Base-by-base conservation (phyloP, 1,140 invertebrate species). In the Ceratina calcarata region DNA sequence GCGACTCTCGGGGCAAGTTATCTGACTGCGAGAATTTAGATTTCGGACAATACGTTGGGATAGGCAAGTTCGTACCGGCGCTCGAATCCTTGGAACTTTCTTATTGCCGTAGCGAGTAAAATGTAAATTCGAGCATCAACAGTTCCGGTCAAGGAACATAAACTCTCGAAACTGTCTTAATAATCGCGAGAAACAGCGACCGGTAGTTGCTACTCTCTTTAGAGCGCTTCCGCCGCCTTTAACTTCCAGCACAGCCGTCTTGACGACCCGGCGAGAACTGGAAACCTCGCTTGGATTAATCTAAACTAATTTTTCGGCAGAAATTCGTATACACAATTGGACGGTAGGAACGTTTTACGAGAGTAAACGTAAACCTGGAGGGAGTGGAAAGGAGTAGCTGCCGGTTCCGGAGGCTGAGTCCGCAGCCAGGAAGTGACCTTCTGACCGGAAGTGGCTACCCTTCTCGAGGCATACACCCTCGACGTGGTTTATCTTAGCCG, bases 381-480 rank as follows among this genome's bases (percentile, higher is more conserved):
- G 27, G 67, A 27, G 45, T 70, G 27, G 57, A 57, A 70, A 70
- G 22, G 51, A 61, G 32, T 73, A 55, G 49, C 51, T 73, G 72
- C 77, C 77, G 77, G 77, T 72, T 66, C 32, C 16, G 12, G 51
- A 58, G 68, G 69, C 49, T 65, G 71, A 73, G 32, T 73, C 20
- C 51, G 57, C 27, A 2, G 49, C 12, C 78, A 77, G 72, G 80
- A 82, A 79, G 62, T 60, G n/a, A 66, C 77, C 53, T 79, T 55
- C 80, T 79, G 76, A 72, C 76, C 80, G 80, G 80, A 82, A 82
- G 61, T 15, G 61, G 68, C 68, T 79, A 78, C 68, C 76, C 76
- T 67, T 7, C 51, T 55, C 60, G 55, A 79, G 15, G 61, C 15
- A 10, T 71, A 37, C 53, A 78, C 68, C 76, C 80, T 79, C 57